Conservation (phyloP, 2,888 invertebrate genomes). For the Agonopterix subpropinquella region DNA sequence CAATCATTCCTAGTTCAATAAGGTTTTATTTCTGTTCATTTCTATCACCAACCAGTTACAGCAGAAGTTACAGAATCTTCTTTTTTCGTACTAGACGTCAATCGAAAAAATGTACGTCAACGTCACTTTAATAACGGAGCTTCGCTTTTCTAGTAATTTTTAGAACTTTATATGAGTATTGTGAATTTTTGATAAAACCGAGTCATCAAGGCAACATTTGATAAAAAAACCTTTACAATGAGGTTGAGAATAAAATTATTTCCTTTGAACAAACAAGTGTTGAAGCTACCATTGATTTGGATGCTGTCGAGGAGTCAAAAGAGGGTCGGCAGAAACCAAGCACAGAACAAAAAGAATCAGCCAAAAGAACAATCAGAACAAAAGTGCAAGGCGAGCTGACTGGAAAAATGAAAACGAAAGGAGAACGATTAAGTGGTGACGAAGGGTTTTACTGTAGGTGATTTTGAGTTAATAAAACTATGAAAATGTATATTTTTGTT, state of each 20-base stretch:
- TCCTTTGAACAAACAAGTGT: slow-evolving; percentile 5
- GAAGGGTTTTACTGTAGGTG: no score
- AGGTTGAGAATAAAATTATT: background rate
- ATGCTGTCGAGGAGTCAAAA: slow-evolving; percentile 5
- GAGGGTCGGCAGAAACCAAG: slow-evolving; percentile 1
- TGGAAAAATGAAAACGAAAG: no score
- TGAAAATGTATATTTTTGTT: no score
- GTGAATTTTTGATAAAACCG: slow-evolving; percentile 1
- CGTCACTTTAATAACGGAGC: slow-evolving; percentile 1
- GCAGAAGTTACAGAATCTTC: no score
- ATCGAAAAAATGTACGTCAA: background rate
- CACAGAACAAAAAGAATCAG: background rate
- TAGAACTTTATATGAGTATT: background rate
- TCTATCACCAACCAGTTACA: no score
- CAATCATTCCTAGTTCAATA: no score
- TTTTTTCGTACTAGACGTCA: no score
- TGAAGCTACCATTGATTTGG: slow-evolving; percentile 6
- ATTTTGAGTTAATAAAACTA: no score
- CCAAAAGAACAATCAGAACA: no score
- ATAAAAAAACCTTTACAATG: background rate
- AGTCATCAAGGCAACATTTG: background rate
- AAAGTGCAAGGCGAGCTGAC: no score
- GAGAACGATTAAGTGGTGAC: no score
- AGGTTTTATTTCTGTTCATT: no score
- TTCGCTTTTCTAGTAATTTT: slow-evolving; percentile 1